Evolutionary conservation across 2,113 vertebrate genomes (phyloP).

Genomic region (Paratilapia polleni): DNA sequence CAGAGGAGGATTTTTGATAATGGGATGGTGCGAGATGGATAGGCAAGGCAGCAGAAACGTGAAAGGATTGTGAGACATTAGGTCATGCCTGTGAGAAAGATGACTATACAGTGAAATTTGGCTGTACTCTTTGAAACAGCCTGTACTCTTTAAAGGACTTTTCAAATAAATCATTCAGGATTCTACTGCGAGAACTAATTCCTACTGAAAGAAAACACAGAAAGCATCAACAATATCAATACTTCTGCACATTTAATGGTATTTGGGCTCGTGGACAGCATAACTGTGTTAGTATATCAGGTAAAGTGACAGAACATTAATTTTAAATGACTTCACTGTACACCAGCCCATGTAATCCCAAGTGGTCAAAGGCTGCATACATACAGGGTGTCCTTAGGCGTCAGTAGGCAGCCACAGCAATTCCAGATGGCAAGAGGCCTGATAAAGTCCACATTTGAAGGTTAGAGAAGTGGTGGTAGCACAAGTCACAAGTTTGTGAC

Average conservation of each 20-base stretch:
- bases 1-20: conserved; percentile 19
- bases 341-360: background rate
- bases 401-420: background rate
- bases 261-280: background rate
- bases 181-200: background rate
- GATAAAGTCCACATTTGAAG: background rate
- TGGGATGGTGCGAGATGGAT: conserved; percentile 2
- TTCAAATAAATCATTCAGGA: background rate
- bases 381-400: background rate
- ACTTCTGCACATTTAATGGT: background rate
- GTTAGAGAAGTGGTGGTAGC: background rate
- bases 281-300: background rate
- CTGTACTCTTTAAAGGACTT: background rate
- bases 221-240: fast-evolving
- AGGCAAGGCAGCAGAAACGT: background rate
- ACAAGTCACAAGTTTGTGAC: background rate
- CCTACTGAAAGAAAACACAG: background rate
- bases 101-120: background rate
- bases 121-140: background rate
- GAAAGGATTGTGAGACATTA: conserved; percentile 4
- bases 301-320: background rate
- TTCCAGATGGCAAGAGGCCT: background rate
- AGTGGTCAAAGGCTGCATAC: background rate
- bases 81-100: conserved; percentile 2
- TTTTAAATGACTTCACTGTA: background rate